A percentile compares a stretch with the other conserved stretches of the same genome.
Evolutionary conservation across 2,797 vertebrate species (phyloP).

Genomic region (Hydrophis major): DNA sequence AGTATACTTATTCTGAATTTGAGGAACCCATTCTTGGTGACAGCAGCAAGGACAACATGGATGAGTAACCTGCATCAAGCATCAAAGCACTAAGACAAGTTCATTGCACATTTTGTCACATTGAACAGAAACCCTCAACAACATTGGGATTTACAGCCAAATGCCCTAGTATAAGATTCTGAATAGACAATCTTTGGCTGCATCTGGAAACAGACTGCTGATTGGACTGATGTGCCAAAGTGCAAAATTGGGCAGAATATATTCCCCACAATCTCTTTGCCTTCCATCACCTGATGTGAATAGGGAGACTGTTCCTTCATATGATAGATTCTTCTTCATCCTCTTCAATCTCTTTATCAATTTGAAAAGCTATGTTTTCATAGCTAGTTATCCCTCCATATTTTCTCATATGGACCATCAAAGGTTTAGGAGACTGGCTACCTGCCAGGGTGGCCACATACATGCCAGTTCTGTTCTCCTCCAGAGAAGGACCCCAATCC

Average conservation of each 20-base stretch:
- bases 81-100: constrained; percentile 14
- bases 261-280: neutral
- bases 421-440: constrained; percentile 77
- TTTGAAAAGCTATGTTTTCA: constrained; percentile 76
- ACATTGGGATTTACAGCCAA: constrained; percentile 2
- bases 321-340: constrained; percentile 77
- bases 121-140: constrained; percentile 29
- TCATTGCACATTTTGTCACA: constrained; percentile 40
- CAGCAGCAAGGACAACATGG: neutral
- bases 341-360: constrained; percentile 77
- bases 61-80: constrained; percentile 17
- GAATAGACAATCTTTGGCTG: neutral
- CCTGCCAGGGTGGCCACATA: constrained; percentile 73
- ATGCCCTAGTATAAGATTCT: neutral
- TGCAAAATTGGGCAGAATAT: constrained; percentile 41
- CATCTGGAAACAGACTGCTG: neutral
- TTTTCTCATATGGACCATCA: constrained; percentile 81
- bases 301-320: constrained; percentile 52
- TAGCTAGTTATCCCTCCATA: constrained; percentile 80
- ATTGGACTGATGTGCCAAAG: constrained; percentile 21
- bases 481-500: constrained; percentile 78
- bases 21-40: neutral
- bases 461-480: constrained; percentile 76
- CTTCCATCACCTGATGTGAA: rapidly evolving
- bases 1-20: neutral